These are phyloP conservation scores for Euzetes globulus DNA, from an alignment of 2,888 invertebrate genomes.

Conservation along the genomic window DNA sequence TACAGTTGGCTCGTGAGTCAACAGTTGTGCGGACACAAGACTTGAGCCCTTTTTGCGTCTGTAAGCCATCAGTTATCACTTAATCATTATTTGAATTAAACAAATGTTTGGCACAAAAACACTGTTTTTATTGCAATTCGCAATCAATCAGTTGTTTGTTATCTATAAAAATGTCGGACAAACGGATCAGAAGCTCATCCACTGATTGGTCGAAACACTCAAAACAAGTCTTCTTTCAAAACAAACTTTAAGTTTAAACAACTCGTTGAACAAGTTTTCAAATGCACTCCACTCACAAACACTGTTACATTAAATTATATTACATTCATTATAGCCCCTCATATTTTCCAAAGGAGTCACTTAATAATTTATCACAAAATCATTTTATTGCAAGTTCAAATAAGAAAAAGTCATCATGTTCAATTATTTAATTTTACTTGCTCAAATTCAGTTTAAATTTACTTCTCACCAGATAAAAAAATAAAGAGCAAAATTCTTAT, in stretches of 20 bases:
- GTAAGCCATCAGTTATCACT: neutral
- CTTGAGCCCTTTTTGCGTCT: neutral
- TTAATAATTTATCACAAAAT: too few species aligned
- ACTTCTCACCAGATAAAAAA: too few species aligned
- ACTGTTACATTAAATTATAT: too few species aligned
- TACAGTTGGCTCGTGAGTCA: neutral
- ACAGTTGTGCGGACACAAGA: neutral
- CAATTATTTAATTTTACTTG: too few species aligned
- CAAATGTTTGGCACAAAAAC: neutral
- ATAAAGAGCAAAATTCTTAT: too few species aligned
- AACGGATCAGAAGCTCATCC: neutral
- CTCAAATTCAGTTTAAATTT: too few species aligned
- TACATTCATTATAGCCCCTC: too few species aligned
- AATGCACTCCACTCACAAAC: too few species aligned
- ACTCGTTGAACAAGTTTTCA: too few species aligned
- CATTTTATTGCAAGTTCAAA: too few species aligned
- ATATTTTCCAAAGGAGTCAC: too few species aligned
- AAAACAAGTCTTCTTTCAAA: neutral
- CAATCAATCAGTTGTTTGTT: neutral
- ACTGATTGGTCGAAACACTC: neutral
- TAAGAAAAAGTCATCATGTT: too few species aligned
- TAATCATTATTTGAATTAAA: neutral
- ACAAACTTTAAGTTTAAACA: neutral
- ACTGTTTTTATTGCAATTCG: neutral
- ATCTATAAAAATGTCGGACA: neutral